phyloP scores from a whole-genome alignment of 2,113 vertebrate species.

The Hemibagrus wyckioides region DNA sequence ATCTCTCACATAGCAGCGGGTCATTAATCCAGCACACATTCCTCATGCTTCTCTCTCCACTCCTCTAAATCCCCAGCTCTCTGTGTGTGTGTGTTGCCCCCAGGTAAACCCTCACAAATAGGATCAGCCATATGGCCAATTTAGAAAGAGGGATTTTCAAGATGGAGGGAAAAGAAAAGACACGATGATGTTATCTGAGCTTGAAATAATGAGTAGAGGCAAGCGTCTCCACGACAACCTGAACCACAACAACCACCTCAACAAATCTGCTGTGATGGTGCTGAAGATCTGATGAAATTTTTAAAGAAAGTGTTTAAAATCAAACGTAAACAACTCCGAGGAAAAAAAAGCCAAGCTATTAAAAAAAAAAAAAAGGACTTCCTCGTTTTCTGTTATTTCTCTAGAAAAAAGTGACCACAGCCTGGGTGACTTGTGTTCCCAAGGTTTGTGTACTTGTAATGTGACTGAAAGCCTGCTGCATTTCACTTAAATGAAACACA shows the following conservation, averaged over 20 bases:
- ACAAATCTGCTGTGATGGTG: neutral
- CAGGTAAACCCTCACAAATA: conserved; percentile 67
- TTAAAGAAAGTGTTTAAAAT: neutral
- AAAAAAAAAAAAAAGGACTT: neutral
- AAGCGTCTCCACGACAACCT: neutral
- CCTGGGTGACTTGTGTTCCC: neutral
- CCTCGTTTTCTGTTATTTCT: neutral
- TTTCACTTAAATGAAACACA: neutral
- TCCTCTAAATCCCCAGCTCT: neutral
- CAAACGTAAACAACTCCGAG: neutral
- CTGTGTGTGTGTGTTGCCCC: conserved; percentile 31
- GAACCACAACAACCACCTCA: neutral
- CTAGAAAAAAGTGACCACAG: neutral
- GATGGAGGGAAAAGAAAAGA: conserved; percentile 15
- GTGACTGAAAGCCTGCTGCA: neutral
- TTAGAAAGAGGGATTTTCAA: conserved; percentile 45
- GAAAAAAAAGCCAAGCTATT: neutral
- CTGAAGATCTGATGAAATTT: neutral
- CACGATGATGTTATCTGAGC: neutral
- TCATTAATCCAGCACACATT: conserved; percentile 48
- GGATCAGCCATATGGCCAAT: conserved; percentile 73
- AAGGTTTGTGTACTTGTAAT: neutral
- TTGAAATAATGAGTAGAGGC: neutral
- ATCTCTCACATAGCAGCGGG: conserved; percentile 30
- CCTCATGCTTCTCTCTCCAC: conserved; percentile 13